Percentiles rank a stretch among this genome's conserved stretches.
Evolutionary conservation across 2,888 invertebrate species (phyloP).

Genomic region (Epirrita christyi): DNA sequence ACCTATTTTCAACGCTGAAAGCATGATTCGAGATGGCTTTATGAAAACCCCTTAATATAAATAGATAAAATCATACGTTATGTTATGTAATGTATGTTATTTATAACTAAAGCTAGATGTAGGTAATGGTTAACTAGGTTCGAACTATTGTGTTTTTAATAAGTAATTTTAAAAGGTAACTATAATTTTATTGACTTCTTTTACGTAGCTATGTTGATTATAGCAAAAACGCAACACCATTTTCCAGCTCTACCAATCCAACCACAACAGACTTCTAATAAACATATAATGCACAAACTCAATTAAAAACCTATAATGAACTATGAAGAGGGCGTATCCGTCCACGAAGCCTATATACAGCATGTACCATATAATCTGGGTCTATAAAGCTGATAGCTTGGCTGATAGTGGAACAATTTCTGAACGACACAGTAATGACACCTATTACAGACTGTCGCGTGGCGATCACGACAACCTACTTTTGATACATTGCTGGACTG

Average conservation of each 20-base stretch:
- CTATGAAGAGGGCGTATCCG: slow-evolving; percentile 50
- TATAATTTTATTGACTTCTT: too few relatives aligned
- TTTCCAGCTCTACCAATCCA: neutral
- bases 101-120: too few relatives aligned
- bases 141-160: too few relatives aligned
- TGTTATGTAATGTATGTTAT: too few relatives aligned
- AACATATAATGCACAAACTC: slow-evolving; percentile 36
- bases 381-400: slow-evolving; percentile 81
- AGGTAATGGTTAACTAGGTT: too few relatives aligned
- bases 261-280: slow-evolving; percentile 2
- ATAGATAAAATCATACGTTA: too few relatives aligned
- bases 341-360: slow-evolving; percentile 52
- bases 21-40: too few relatives aligned
- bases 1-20: too few relatives aligned
- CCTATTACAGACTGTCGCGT: slow-evolving; percentile 81
- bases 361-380: slow-evolving; percentile 73
- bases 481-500: slow-evolving; percentile 47
- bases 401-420: slow-evolving; percentile 83
- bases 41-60: too few relatives aligned
- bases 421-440: slow-evolving; percentile 82
- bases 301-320: slow-evolving; percentile 57
- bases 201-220: too few relatives aligned
- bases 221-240: neutral
- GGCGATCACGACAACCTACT: slow-evolving; percentile 64
- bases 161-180: too few relatives aligned